Conservation (phyloP, 2,888 invertebrate species). For the Cosmorhoe ocellata region DNA sequence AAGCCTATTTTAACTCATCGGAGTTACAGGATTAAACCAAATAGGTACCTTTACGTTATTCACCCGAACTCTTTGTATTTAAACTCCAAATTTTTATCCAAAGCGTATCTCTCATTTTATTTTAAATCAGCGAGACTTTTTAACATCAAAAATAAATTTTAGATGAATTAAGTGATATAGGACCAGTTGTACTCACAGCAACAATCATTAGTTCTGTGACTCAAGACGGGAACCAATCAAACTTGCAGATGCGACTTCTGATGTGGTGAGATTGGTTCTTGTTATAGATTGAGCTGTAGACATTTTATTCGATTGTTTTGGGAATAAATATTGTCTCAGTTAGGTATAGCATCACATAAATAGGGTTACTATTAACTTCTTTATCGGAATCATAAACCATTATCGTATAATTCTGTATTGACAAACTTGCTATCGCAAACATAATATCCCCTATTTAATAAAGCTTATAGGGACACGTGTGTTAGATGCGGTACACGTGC, state of each 20-base stretch:
- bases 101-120: no score
- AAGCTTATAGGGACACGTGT: constrained; percentile 47
- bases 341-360: neutral
- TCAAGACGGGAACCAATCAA: constrained; percentile 58
- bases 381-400: neutral
- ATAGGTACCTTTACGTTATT: no score
- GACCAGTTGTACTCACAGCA: constrained; percentile 27
- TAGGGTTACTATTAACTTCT: neutral
- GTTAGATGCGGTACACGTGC: constrained; percentile 52
- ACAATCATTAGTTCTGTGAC: constrained; percentile 1
- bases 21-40: no score
- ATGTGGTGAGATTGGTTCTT: constrained; percentile 46
- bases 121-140: no score
- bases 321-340: constrained; percentile 1
- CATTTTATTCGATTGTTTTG: constrained; percentile 24
- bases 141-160: no score
- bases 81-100: no score
- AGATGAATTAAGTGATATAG: neutral
- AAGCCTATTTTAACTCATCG: no score
- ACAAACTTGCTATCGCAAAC: constrained; percentile 22
- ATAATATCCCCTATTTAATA: constrained; percentile 25
- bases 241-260: constrained; percentile 76
- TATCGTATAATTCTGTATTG: constrained; percentile 20
- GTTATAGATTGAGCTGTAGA: constrained; percentile 31
- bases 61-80: no score